Base-by-base conservation (phyloP, 2,113 vertebrate genomes). In the Fukomys damarensis region DNA sequence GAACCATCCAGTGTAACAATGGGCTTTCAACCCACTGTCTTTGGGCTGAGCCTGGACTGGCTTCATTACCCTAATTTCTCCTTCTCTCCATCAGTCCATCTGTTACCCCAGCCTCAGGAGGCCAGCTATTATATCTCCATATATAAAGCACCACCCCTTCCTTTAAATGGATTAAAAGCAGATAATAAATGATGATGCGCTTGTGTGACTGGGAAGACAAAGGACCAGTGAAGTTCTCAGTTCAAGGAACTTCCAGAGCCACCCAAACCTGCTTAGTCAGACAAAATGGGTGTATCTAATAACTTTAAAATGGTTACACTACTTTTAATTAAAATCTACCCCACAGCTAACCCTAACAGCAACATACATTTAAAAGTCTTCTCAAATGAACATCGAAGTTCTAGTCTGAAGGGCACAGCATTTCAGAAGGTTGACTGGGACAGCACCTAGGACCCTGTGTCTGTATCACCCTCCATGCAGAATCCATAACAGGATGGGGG, bases 1-100 rank as follows among this genome's bases (percentile, higher is more conserved):
- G 63, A 90, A 32, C 28, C 93, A 83, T 86, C 94, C 46, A 72
- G 54, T 13, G 66, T 46, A 41, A 82, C 88, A 77, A 49, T 52
- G 66, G 66, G 66, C 93, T 92, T 81, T 76, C 86, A 82, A 70
- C 65, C 38, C 77, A 79, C 49, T 12, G 80, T 93, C 89, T 90
- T 35, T 32, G 16, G 76, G 70, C 77, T 65, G 86, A 82, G 85
- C 70, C 41, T 70, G 26, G 65, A 82, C 52, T n/a, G 43, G 91
- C 90, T 11, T 95, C 93, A 95, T 95, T 96, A 97, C 66, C 81
- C 90, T 95, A 86, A 97, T 94, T 95, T 76, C 89, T 46, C 22
- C 35, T 38, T 8, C 52, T 81, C 38, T 3, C 43, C 72, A 86
- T 89, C 72, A 94, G 86, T 81, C 81, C 87, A 96, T 77, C 90